These are phyloP conservation scores for Synanthedon formicaeformis DNA, from an alignment of 2,888 invertebrate species.

Conservation along the genomic window DNA sequence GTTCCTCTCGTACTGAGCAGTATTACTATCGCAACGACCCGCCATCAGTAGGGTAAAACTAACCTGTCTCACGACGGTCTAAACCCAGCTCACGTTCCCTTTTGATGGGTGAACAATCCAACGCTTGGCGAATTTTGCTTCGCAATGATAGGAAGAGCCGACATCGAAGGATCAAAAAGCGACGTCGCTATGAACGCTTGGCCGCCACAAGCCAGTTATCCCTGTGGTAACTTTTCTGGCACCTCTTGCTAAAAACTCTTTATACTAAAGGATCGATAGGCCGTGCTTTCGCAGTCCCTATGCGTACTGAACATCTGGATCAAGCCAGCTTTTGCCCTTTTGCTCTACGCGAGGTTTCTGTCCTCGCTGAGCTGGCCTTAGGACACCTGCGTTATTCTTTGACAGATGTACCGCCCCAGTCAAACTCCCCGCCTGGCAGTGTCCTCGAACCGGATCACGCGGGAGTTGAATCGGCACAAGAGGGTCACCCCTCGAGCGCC, in stretches of 20 bases:
- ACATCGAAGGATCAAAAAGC: conserved; percentile 80
- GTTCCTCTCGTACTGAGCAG: conserved; percentile 28
- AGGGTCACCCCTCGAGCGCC: conserved; percentile 54
- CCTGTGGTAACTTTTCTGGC: conserved; percentile 75
- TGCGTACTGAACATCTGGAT: too few relatives aligned
- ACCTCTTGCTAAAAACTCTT: conserved; percentile 62
- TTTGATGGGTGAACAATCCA: neutral
- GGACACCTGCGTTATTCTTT: conserved; percentile 76
- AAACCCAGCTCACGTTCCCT: neutral
- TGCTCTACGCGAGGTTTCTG: conserved; percentile 79
- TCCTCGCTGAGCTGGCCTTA: conserved; percentile 74
- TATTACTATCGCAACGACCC: conserved; percentile 58
- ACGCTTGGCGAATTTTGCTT: neutral
- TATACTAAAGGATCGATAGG: conserved; percentile 71
- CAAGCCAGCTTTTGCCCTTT: too few relatives aligned
- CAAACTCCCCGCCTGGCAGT: conserved; percentile 75
- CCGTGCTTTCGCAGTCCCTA: too few relatives aligned
- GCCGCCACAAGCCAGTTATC: conserved; percentile 74
- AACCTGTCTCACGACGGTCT: conserved; percentile 71
- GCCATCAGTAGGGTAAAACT: conserved; percentile 64
- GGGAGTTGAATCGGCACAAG: conserved; percentile 24
- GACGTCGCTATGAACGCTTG: conserved; percentile 45
- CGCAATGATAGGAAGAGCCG: conserved; percentile 52
- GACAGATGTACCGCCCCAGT: conserved; percentile 76
- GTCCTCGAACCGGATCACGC: conserved; percentile 70